phyloP scores from a whole-genome alignment of 2,113 vertebrate genomes.

The Stegastes partitus region DNA sequence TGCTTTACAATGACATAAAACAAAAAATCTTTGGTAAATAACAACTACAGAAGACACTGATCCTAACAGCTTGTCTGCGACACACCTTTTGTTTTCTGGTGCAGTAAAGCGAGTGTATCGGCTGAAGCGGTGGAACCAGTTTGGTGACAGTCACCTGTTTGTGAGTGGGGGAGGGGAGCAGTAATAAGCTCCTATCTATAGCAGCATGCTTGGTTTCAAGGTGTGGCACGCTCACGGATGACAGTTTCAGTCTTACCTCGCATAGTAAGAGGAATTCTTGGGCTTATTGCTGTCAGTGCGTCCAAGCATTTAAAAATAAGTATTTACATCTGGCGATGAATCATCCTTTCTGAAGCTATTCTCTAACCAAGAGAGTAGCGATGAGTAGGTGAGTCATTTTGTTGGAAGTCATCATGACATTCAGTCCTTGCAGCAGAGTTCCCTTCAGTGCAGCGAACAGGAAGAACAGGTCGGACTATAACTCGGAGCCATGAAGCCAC shows the following conservation, averaged over 20 bases:
- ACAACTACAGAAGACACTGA: no score
- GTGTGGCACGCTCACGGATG: slow-evolving; percentile 61
- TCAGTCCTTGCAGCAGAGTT: neutral
- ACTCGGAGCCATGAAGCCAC: neutral
- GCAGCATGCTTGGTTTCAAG: slow-evolving; percentile 73
- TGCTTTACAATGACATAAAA: neutral
- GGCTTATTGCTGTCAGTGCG: neutral
- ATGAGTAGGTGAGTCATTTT: slow-evolving; percentile 22
- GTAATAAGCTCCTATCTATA: neutral
- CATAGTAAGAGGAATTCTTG: neutral
- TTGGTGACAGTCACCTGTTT: slow-evolving; percentile 39
- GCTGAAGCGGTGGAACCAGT: slow-evolving; percentile 54
- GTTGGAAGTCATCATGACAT: slow-evolving; percentile 19
- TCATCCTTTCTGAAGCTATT: slow-evolving; percentile 4
- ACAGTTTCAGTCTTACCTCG: slow-evolving; percentile 42
- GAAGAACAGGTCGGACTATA: slow-evolving; percentile 63
- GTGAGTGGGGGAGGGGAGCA: slow-evolving; percentile 43
- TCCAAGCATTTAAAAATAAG: neutral
- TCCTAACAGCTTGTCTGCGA: no score
- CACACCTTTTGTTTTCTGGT: neutral
- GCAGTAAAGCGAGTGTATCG: neutral
- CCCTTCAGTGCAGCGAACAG: neutral
- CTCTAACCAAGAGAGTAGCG: neutral
- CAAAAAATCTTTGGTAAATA: no score
- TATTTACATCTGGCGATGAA: slow-evolving; percentile 1